Evolutionary conservation across 2,888 invertebrate species (phyloP), one percentile per base, ranked within the genome.

Genomic region (Luperina testacea): DNA sequence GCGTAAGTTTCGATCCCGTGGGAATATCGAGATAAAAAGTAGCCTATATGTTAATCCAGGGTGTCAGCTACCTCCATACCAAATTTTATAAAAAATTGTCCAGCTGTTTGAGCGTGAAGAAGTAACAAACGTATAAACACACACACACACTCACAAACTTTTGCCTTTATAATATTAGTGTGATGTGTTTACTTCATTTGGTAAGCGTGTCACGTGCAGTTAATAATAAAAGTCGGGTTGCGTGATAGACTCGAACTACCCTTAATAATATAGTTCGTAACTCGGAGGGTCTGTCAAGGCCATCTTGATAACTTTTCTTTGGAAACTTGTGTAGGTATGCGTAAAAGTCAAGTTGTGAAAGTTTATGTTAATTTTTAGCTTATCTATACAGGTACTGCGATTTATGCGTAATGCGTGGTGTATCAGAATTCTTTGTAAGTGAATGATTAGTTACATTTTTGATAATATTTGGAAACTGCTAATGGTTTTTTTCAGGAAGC

Each of bases 161-260:
- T 32, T 32, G 32, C 32, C 32, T 32, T n/a, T n/a, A n/a, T n/a
- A n/a, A n/a, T n/a, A n/a, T n/a, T 32, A 32, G 32, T 32, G 32
- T 32, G 32, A 32, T 32, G 32, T 32, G 1, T 32, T 85, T 67
- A 75, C 27, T 71, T 42, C 74, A 42, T 81, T 87, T 53, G 38
- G 65, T 71, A 83, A 63, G 69, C 89, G 61, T 42, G 73, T 72
- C 81, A 80, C 78, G 77, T 53, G 9, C 38, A 42, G 45, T 87
- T 81, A 76, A 69, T 81, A 79, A 83, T 75, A 70, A 72, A 80
- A 78, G 63, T 74, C n/a, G 24, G 79, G 80, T 81, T 77, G 78
- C 87, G 87, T 87, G 84, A 57, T 45, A 78, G 15, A 45, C 65
- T 64, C 32, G n/a, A 24, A 79, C 71, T 15, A 51, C 63, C 75